Evolutionary conservation across 1,140 invertebrate genomes (phyloP).

Genomic region (Drosophila lacteicornis): DNA sequence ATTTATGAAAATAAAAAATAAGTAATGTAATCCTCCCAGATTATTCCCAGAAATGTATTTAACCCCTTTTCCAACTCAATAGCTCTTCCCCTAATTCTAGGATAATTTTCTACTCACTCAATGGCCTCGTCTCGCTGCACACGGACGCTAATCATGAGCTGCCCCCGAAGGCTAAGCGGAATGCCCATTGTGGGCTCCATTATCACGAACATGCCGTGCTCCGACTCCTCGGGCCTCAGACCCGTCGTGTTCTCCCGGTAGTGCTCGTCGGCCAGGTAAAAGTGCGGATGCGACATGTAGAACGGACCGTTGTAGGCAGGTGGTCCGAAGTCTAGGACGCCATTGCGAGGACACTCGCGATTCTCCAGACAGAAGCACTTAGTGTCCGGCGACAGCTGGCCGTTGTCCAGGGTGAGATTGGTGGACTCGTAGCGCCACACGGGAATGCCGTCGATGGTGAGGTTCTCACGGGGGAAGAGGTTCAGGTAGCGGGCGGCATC

Average conservation of each 20-base stretch:
- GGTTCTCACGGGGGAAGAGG: constrained; percentile 77
- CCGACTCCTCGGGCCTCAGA: constrained; percentile 88
- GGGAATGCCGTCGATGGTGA: constrained; percentile 85
- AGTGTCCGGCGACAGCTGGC: constrained; percentile 83
- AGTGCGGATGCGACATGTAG: constrained; percentile 94
- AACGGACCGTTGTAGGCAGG: constrained; percentile 90
- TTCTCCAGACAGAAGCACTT: constrained; percentile 71
- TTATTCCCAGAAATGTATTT: background rate
- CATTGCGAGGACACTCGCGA: constrained; percentile 84
- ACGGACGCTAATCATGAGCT: constrained; percentile 90
- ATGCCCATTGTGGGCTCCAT: constrained; percentile 91
- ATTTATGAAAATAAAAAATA: too few species aligned
- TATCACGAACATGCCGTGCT: constrained; percentile 89
- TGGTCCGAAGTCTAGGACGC: constrained; percentile 88
- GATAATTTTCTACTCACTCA: constrained; percentile 81
- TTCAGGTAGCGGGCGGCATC: constrained; percentile 88
- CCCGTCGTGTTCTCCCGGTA: constrained; percentile 89
- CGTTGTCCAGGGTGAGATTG: constrained; percentile 89
- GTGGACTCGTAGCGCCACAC: constrained; percentile 87
- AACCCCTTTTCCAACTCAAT: background rate
- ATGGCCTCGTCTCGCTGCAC: constrained; percentile 86
- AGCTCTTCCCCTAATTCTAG: background rate
- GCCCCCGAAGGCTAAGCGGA: constrained; percentile 88
- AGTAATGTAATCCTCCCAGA: too few species aligned
- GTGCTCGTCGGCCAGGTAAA: constrained; percentile 90